Conservation (phyloP, 2,888 invertebrate genomes). For the Tetramorium bicarinatum region DNA sequence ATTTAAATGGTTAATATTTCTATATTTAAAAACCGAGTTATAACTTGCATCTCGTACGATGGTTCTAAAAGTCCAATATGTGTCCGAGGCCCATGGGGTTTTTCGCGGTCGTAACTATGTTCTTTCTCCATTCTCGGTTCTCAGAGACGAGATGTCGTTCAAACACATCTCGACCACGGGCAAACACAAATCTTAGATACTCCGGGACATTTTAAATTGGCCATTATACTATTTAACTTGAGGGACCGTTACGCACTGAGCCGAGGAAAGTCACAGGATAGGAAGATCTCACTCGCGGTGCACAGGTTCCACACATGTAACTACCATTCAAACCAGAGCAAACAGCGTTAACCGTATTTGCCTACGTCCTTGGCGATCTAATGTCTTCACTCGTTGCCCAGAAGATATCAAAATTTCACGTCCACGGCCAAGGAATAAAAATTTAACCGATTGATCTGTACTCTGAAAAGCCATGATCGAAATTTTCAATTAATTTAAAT, state of each 20-base stretch:
- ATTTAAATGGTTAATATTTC: not conserved
- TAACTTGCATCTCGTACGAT: not conserved
- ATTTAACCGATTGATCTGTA: not conserved
- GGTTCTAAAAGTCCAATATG: constrained; percentile 58
- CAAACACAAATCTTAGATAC: constrained; percentile 85
- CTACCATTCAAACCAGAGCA: constrained; percentile 82
- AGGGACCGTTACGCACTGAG: constrained; percentile 79
- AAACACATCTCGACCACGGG: constrained; percentile 80
- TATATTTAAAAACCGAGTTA: not conserved
- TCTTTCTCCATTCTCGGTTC: constrained; percentile 74
- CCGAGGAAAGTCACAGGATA: constrained; percentile 75
- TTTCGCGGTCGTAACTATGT: constrained; percentile 66
- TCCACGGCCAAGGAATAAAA: not conserved
- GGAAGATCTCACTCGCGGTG: constrained; percentile 71
- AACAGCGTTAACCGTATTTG: constrained; percentile 85
- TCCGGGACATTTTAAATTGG: constrained; percentile 86
- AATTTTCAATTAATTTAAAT: not conserved
- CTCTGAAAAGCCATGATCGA: not conserved
- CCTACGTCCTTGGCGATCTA: constrained; percentile 83
- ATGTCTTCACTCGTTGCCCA: constrained; percentile 76
- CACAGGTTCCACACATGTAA: constrained; percentile 76
- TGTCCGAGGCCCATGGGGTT: constrained; percentile 74
- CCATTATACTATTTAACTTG: constrained; percentile 87
- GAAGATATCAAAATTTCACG: constrained; percentile 62
- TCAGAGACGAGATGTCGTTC: constrained; percentile 75